Percentiles rank a stretch among this genome's conserved stretches.
Evolutionary conservation across 2,888 invertebrate species (phyloP).

Genomic region (Athripsodes cinereus): DNA sequence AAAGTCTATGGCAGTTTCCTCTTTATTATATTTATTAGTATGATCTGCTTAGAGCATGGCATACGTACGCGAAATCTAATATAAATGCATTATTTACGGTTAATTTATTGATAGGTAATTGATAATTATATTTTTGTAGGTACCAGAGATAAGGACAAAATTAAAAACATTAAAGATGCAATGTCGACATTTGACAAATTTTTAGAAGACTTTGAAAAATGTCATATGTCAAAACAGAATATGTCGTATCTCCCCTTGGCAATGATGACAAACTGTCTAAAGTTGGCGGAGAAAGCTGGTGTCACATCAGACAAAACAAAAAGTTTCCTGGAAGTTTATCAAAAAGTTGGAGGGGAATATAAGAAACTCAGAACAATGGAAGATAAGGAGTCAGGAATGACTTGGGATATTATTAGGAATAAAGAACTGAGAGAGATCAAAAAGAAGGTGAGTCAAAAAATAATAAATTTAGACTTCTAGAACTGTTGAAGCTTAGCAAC

Average conservation of each 20-base stretch:
- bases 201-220: constrained; percentile 64
- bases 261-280: constrained; percentile 50
- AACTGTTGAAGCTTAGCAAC: too few relatives aligned
- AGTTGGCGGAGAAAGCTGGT: constrained; percentile 48
- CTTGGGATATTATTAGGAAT: constrained; percentile 75
- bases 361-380: constrained; percentile 64
- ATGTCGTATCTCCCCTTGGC: constrained; percentile 61
- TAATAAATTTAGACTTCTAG: too few relatives aligned
- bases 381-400: constrained; percentile 48
- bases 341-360: constrained; percentile 60
- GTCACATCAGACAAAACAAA: constrained; percentile 43
- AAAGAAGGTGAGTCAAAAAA: constrained; percentile 35
- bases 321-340: constrained; percentile 59
- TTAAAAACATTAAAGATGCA: constrained; percentile 68
- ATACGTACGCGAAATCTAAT: too few relatives aligned
- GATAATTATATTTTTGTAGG: too few relatives aligned
- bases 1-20: too few relatives aligned
- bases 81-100: too few relatives aligned
- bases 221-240: constrained; percentile 62
- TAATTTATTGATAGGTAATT: too few relatives aligned
- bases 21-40: too few relatives aligned
- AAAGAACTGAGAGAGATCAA: constrained; percentile 52
- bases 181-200: constrained; percentile 65
- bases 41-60: too few relatives aligned
- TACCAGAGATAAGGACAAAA: constrained; percentile 69